A percentile compares a stretch with the other conserved stretches of the same genome.
Evolutionary conservation across 2,113 vertebrate genomes (phyloP).

Genomic region (Rissa tridactyla): DNA sequence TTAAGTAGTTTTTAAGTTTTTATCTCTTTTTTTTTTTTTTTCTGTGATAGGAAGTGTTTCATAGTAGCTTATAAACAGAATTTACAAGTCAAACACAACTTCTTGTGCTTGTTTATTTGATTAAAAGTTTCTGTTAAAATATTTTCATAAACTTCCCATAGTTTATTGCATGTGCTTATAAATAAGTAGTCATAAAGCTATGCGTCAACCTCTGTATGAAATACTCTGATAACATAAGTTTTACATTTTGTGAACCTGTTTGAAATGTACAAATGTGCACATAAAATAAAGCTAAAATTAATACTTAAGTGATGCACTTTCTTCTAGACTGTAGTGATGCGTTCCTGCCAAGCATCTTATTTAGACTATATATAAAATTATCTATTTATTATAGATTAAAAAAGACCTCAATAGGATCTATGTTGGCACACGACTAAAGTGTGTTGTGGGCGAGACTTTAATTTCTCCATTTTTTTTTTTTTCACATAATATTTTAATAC

Average conservation of each 20-base stretch:
- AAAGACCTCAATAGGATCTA: neutral
- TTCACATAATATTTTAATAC: neutral
- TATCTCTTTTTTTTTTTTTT: constrained; percentile 6
- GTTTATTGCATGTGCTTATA: constrained; percentile 58
- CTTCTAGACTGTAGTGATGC: neutral
- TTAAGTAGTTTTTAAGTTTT: neutral
- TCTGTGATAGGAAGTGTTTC: constrained; percentile 3
- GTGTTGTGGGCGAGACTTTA: neutral
- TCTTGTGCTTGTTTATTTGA: constrained; percentile 19
- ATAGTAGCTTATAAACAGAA: neutral
- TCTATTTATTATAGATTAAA: neutral
- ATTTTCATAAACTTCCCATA: constrained; percentile 60
- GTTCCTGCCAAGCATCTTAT: neutral
- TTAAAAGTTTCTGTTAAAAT: constrained; percentile 48
- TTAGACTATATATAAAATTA: neutral
- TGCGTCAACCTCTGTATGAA: neutral
- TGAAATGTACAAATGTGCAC: neutral
- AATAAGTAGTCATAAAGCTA: constrained; percentile 45
- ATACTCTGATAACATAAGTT: neutral
- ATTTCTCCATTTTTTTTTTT: neutral
- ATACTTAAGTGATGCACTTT: neutral
- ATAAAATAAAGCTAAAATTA: constrained; percentile 30
- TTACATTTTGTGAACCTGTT: neutral
- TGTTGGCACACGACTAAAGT: neutral
- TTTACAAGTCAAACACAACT: constrained; percentile 22